Evolutionary conservation across 2,888 invertebrate genomes (phyloP), one percentile per base, ranked within the genome.

Genomic region (Acleris cristana): DNA sequence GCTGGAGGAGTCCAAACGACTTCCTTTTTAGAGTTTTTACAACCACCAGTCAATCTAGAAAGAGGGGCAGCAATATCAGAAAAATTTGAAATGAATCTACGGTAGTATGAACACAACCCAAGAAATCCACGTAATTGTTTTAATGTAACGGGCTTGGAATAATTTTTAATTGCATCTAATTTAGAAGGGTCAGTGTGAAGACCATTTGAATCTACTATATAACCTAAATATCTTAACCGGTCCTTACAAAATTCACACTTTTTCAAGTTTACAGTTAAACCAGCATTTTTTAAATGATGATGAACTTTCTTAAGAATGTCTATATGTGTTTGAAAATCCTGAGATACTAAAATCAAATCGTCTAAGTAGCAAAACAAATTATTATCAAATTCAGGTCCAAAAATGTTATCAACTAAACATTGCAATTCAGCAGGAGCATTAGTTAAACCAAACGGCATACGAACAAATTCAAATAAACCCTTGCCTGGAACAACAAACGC

Each of bases 21-120:
- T 10, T 21, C 26, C 4, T 30, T 40, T 34, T 60, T 60, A 1
- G 65, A 58, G 10, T 69, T 69, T 44, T 71, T 70, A 14, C 69
- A 63, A 10, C 61, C 64, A 7, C 72, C 71, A 1, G 75, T 76
- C 14, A 76, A 48, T 48, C 68, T 67, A 40, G 74, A 72, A 2
- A 75, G 54, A 4, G 77, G 77, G 1, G 71, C 70, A 26, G 74
- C 72, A 0, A 75, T 63, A 7, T 63, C 64, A 48, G 73, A 72
- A 63, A 77, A 75, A 56, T 75, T 73, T 5, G 72, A 69, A 18
- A 76, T 70, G 51, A 75, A 75, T 8, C 72, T 56, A 18, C 74
- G 67, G 53, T 76, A 74, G 53, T 67, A 74, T 1, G 69, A 62
- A 16, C 70, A 70, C n/a, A 71, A 10, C 5, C 73, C 72, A 10